phyloP scores from a whole-genome alignment of 64 coral and sea anemone species.

The Trachythela sp. region DNA sequence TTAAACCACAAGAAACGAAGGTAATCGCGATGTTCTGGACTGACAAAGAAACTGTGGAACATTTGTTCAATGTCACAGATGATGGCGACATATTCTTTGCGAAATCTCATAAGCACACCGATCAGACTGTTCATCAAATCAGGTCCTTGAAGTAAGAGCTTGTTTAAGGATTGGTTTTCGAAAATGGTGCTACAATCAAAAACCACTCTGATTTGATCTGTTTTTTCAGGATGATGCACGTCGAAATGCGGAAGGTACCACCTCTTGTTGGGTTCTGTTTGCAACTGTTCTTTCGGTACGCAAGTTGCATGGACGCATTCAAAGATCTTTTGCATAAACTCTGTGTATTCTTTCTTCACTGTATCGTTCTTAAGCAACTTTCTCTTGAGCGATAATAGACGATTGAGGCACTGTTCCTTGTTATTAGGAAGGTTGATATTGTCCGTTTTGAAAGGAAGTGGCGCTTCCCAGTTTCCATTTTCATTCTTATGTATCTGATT shows the following conservation, averaged over 20 bases:
- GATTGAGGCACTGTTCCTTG: background rate
- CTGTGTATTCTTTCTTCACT: background rate
- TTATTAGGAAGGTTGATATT: background rate
- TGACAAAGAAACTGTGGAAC: conserved; percentile 1
- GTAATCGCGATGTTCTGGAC: conserved; percentile 18
- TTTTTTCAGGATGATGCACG: background rate
- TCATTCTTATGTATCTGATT: background rate
- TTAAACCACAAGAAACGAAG: conserved; percentile 48
- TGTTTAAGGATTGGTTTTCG: background rate
- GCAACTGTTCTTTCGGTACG: background rate
- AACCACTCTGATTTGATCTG: conserved; percentile 19
- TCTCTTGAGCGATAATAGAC: background rate
- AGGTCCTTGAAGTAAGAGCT: conserved; percentile 25
- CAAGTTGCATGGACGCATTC: background rate
- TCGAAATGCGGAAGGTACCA: conserved; percentile 23
- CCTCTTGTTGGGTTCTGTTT: background rate
- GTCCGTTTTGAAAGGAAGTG: background rate
- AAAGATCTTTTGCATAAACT: conserved; percentile 19
- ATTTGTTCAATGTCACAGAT: conserved; percentile 17
- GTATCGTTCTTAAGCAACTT: background rate
- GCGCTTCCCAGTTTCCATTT: background rate
- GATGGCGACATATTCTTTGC: background rate
- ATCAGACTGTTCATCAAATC: conserved; percentile 22
- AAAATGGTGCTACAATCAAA: conserved; percentile 11
- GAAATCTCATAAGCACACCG: conserved; percentile 23